Base-by-base conservation (phyloP, 2,797 vertebrate genomes). In the Lepilemur ruficaudatus region DNA sequence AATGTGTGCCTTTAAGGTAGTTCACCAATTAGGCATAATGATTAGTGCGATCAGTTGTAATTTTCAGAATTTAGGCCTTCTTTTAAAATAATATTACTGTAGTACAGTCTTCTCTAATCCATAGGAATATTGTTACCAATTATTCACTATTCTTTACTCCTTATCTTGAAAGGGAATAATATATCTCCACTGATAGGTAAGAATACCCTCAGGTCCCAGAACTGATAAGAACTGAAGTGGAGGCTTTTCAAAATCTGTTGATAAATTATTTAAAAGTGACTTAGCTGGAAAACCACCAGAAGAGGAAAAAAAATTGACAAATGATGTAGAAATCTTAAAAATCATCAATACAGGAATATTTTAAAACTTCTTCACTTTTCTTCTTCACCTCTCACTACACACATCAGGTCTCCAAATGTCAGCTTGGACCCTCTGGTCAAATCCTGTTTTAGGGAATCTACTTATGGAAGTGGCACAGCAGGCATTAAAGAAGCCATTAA, bases 401-500 rank as follows among this genome's bases (percentile, higher is more conserved):
- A 50, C 67, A 70, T 95, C 93, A 88, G 35, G 75, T 89, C 92
- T 96, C 96, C 86, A 93, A 97, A 97, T 94, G 94, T 91, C 89
- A 91, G 78, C 15, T 67, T 92, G 70, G 67, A 90, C 83, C 96
- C 95, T 94, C 96, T 93, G 89, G 97, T 96, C 94, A 98, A 94
- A 98, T 89, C 76, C 93, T 92, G 72, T 91, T 97, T 92, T 81
- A 83, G 86, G 52, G 75, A 95, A 65, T 95, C 55, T 93, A 86
- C 94, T 96, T 81, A 46, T 80, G 89, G 73, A 76, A 85, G 55
- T 80, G 65, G 48, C 94, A 96, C 90, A 96, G 93, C 90, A 95
- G 96, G 94, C 81, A 96, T 92, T 97, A 93, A 96, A 94, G 87
- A 97, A 88, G 88, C 75, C 73, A 96, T 97, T 97, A 97, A 97